Conservation (phyloP, 1,140 invertebrate species). For the Proctacanthus coquilletti region DNA sequence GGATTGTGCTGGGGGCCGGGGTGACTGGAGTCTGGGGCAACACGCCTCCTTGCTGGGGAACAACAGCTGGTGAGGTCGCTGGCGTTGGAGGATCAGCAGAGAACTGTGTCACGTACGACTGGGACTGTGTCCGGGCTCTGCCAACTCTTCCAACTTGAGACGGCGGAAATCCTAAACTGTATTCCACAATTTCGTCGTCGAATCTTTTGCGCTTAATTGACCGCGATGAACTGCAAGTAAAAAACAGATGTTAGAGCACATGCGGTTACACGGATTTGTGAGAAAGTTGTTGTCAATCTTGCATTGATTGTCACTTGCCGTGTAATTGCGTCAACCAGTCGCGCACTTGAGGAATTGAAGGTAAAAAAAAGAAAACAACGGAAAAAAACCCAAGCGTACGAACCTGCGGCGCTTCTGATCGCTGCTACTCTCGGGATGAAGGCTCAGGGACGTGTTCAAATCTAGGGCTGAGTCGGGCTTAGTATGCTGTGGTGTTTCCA, state of each 20-base stretch:
- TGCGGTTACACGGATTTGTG: no score
- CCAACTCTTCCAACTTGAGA: constrained; percentile 34
- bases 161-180: constrained; percentile 53
- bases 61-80: constrained; percentile 21
- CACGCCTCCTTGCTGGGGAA: constrained; percentile 24
- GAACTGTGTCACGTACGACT: constrained; percentile 34
- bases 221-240: constrained; percentile 57
- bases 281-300: no score
- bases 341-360: no score
- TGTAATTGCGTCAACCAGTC: no score
- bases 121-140: constrained; percentile 35
- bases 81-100: constrained; percentile 29
- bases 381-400: constrained; percentile 4
- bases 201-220: constrained; percentile 92
- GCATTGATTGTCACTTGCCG: no score
- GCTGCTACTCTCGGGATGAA: background rate
- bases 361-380: no score
- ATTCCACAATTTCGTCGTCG: constrained; percentile 91
- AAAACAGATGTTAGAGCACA: no score
- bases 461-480: background rate
- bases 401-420: constrained; percentile 22
- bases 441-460: background rate
- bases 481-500: background rate
- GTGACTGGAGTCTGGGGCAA: constrained; percentile 14
- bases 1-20: constrained; percentile 1